Evolutionary conservation across 2,797 vertebrate species (phyloP).

Genomic region (Cryptoprocta ferox): DNA sequence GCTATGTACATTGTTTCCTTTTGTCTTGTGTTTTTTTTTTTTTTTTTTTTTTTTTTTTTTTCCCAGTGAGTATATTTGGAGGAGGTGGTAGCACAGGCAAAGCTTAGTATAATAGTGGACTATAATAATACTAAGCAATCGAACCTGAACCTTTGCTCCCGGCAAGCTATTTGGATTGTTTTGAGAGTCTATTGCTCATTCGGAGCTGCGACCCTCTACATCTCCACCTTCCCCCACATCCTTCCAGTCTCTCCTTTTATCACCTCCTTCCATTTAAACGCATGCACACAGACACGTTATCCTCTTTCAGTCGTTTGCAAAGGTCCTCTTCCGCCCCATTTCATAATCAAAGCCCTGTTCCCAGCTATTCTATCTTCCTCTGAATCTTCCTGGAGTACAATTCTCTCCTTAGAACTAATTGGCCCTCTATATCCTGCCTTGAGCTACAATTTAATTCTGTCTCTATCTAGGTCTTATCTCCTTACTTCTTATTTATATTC

Average conservation of each 20-base stretch:
- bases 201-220: rapidly evolving
- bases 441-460: not conserved
- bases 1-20: not conserved
- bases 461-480: not conserved
- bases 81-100: not conserved
- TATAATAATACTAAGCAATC: not conserved
- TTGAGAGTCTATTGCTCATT: not conserved
- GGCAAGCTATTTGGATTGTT: not conserved
- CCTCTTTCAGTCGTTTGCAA: not conserved
- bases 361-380: not conserved
- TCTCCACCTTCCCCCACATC: not conserved
- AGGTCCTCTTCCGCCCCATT: rapidly evolving
- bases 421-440: not conserved
- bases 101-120: not conserved
- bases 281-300: not conserved
- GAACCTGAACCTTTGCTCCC: not conserved
- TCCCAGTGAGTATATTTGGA: not conserved
- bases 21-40: not conserved
- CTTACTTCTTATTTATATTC: not conserved
- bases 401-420: not conserved
- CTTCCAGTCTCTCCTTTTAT: not conserved
- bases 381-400: not conserved
- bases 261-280: not conserved
- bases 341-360: not conserved
- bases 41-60: not conserved